Percentiles rank a stretch among this genome's conserved stretches.
Conservation (phyloP, 2,113 vertebrate genomes). For the Herpetotheres cachinnans region DNA sequence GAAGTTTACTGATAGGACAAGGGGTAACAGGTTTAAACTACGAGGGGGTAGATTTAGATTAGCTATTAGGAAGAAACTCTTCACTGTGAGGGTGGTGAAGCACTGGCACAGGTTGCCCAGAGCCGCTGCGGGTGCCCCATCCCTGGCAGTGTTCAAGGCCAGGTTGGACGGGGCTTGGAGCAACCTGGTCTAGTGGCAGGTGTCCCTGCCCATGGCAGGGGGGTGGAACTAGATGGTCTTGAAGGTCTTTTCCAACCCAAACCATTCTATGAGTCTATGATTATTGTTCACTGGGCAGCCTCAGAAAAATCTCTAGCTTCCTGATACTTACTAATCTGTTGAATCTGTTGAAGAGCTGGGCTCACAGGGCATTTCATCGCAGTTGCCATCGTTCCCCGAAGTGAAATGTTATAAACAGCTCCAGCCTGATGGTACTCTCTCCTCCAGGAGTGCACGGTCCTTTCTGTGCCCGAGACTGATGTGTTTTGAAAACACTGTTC, state of each 20-base stretch:
- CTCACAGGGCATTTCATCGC: fast-evolving
- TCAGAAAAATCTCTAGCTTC: not conserved
- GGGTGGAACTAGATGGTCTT: fast-evolving
- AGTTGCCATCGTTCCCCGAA: not conserved
- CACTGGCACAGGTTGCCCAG: not conserved
- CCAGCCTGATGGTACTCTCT: not conserved
- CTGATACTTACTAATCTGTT: not conserved
- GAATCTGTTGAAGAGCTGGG: not conserved
- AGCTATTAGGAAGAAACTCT: not conserved
- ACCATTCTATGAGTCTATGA: not conserved
- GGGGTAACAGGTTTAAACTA: not conserved
- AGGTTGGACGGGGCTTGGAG: not conserved
- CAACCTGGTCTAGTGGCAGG: not conserved
- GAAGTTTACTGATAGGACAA: not conserved
- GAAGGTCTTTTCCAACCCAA: not conserved
- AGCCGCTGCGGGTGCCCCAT: not conserved
- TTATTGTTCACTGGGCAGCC: not conserved
- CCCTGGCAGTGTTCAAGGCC: not conserved
- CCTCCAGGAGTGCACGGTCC: not conserved
- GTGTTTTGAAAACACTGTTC: constrained; percentile 3
- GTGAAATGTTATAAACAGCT: not conserved
- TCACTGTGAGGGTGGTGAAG: not conserved
- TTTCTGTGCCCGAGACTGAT: not conserved
- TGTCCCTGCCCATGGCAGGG: not conserved
- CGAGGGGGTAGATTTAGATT: not conserved